These are phyloP conservation scores for Centropus unirufus DNA, from an alignment of 2,113 vertebrate species.

Conservation along the genomic window DNA sequence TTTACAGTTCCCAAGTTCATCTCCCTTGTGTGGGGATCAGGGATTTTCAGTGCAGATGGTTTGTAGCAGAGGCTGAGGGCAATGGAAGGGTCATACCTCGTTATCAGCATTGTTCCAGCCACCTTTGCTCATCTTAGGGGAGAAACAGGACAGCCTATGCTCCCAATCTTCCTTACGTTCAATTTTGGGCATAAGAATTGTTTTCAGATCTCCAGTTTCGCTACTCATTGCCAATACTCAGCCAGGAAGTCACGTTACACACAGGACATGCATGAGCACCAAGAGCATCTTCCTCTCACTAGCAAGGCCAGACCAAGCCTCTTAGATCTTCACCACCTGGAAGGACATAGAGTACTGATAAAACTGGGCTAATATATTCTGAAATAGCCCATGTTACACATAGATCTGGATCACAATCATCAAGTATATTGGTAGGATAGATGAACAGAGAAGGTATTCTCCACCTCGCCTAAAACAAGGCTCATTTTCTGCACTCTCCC, in stretches of 20 bases:
- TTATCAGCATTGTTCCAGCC: constrained; percentile 16
- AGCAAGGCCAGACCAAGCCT: not conserved
- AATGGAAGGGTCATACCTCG: constrained; percentile 17
- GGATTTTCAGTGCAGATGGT: constrained; percentile 38
- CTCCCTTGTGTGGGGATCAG: not conserved
- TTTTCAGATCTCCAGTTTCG: not conserved
- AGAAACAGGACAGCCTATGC: not conserved
- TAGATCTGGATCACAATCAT: not conserved
- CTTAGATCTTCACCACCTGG: not conserved
- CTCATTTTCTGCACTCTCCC: not conserved
- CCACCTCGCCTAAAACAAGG: not conserved
- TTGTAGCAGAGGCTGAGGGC: constrained; percentile 12
- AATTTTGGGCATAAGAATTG: not conserved
- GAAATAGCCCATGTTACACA: not conserved
- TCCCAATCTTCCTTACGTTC: not conserved
- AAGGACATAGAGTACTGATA: not conserved
- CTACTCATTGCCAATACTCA: not conserved
- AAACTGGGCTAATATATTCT: not conserved
- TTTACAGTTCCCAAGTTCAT: constrained; percentile 34
- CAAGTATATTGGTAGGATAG: not conserved
- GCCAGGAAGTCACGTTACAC: not conserved
- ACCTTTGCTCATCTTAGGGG: constrained; percentile 4
- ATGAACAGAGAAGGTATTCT: not conserved
- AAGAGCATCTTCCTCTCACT: not conserved
- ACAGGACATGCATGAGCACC: not conserved